phyloP scores from a whole-genome alignment of 2,888 invertebrate genomes.

The Perizoma affinitatum region DNA sequence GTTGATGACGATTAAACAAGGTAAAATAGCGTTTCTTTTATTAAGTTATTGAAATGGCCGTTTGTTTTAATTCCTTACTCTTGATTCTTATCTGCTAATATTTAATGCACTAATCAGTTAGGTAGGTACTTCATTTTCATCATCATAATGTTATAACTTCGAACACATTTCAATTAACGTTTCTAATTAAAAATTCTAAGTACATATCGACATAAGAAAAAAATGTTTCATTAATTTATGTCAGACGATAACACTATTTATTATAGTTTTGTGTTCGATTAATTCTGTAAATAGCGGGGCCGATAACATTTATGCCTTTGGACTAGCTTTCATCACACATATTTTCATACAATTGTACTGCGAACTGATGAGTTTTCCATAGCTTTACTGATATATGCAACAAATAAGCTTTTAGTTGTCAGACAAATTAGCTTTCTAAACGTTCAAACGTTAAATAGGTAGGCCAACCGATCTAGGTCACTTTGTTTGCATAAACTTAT shows the following conservation, averaged over 20 bases:
- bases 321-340: not conserved
- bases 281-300: slow-evolving; percentile 59
- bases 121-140: slow-evolving; percentile 38
- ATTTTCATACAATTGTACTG: slow-evolving; percentile 2
- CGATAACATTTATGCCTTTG: slow-evolving; percentile 33
- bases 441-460: no score
- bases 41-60: slow-evolving; percentile 4
- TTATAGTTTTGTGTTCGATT: slow-evolving; percentile 70
- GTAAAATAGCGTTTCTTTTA: no score
- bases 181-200: slow-evolving; percentile 74
- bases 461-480: no score
- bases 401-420: no score
- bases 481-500: no score
- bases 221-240: slow-evolving; percentile 77
- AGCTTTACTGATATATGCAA: no score
- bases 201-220: slow-evolving; percentile 53
- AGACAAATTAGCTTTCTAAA: no score
- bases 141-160: slow-evolving; percentile 50
- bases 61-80: slow-evolving; percentile 13
- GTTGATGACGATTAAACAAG: no score
- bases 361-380: not conserved
- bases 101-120: slow-evolving; percentile 46
- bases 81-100: slow-evolving; percentile 24
- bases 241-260: slow-evolving; percentile 75
- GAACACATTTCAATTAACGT: slow-evolving; percentile 76